Evolutionary conservation across 1,140 invertebrate species (phyloP).

Genomic region (Saccostrea cuccullata): DNA sequence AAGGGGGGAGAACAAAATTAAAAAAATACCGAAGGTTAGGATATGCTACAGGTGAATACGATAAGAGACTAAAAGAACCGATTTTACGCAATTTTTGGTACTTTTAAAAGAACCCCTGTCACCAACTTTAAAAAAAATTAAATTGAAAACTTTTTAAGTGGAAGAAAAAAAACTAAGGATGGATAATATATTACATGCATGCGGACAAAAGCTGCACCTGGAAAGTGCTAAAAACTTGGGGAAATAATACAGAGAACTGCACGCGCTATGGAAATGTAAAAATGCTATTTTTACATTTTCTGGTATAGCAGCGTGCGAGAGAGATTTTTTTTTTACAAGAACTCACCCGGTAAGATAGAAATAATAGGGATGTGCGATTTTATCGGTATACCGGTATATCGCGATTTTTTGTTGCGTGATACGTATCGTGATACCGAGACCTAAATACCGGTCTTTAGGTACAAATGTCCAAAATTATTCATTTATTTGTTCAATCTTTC

Average conservation of each 20-base stretch:
- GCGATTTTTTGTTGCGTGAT: too few species aligned
- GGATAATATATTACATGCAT: slow-evolving; percentile 33
- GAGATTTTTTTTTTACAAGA: background rate
- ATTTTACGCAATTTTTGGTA: slow-evolving; percentile 6
- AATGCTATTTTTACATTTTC: slow-evolving; percentile 38
- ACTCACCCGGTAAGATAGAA: slow-evolving; percentile 27
- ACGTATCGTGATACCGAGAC: too few species aligned
- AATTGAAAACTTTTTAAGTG: background rate
- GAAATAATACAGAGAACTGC: slow-evolving; percentile 30
- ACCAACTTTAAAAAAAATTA: background rate
- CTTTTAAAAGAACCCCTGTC: background rate
- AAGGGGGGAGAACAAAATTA: slow-evolving; percentile 15
- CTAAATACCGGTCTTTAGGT: too few species aligned
- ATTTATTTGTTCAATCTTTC: too few species aligned
- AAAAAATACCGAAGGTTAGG: slow-evolving; percentile 28
- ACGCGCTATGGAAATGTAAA: slow-evolving; percentile 33
- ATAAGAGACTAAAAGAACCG: slow-evolving; percentile 31
- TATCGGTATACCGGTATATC: too few species aligned
- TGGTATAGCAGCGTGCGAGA: slow-evolving; percentile 34
- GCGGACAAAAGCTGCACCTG: slow-evolving; percentile 28
- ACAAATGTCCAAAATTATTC: too few species aligned
- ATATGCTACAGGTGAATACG: slow-evolving; percentile 32
- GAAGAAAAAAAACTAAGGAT: slow-evolving; percentile 28
- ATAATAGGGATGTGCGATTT: too few species aligned
- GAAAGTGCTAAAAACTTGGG: slow-evolving; percentile 24